Evolutionary conservation across 2,888 invertebrate genomes (phyloP), one percentile per base, ranked within the genome.

Genomic region (Cheilosia soror): DNA sequence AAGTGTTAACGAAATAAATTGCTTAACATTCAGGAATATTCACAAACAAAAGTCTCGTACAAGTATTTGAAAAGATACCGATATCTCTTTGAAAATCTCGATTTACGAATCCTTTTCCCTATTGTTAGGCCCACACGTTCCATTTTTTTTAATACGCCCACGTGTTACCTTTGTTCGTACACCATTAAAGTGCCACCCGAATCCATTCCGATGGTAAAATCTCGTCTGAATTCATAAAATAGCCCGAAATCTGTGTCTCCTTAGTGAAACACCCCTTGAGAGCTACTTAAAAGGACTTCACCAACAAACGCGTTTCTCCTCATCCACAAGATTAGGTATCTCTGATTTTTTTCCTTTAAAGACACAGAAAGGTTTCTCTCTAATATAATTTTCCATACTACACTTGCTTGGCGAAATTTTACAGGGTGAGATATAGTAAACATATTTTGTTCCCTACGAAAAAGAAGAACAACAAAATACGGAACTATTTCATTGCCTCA

Each of bases 401-500:
- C 47, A 47, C 20, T 47, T 7, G 11, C 33, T 37, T 37, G 33
- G 5, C 1, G 7, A 40, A n/a, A 58, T 25, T 25, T 63, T 44
- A 2, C 40, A 40, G 9, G 2, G 13, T 51, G 20, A 29, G 4
- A 53, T 27, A 51, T 13, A 2, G 25, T n/a, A 20, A 42, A 62
- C 29, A 44, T 62, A 29, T 47, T 63, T 47, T 47, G 31, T 63
- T 11, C 27, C 11, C 27, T 51, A 13, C 2, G 7, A 27, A 4
- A 4, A 49, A 49, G 7, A 6, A n/a, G n/a, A 53, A 40, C 5
- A 20, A 20, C 5, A 33, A 33, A 63, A 42, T 13, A 7, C 37
- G 27, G 7, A 65, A 65, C 57, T 55, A 65, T 49, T 65, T 47
- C 47, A 65, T 47, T 55, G 47, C 47, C 65, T 25, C 33, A 66